Base-by-base conservation (phyloP, 2,888 invertebrate genomes). In the Syrphus vitripennis region DNA sequence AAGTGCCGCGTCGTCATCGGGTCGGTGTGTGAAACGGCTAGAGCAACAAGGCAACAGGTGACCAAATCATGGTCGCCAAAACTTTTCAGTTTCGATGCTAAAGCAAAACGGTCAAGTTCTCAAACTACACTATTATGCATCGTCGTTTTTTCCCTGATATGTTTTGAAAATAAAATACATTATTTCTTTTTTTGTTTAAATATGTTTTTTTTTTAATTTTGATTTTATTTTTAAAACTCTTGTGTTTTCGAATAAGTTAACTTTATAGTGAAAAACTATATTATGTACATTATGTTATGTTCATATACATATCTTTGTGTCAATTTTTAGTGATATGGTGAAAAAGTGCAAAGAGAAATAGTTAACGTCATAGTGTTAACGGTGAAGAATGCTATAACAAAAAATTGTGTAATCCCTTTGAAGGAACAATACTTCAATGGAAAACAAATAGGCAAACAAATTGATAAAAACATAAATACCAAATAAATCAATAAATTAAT, bases 41-140 rank as follows among this genome's bases (percentile, higher is more conserved):
- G 37, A 76, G 76, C 70, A 70, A 77, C 76, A 77, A 82, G 77
- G 78, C 75, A 79, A 79, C 83, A 87, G 83, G 87, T 87, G 87
- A 87, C 76, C 80, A 83, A 83, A 83, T 87, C 77, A 87, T 87
- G 78, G 83, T 75, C 74, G 87, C 40, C 61, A 79, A n/a, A 40
- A 87, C 81, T 87, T 87, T 88, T 89, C 78, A 89, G 89, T 89
- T 88, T 89, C 88, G 88, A 84, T 88, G 80, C 83, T 86, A 83
- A 87, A 88, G 88, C 88, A 88, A 88, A 89, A 84, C 89, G 88
- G 87, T 87, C 86, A 88, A 89, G 89, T 88, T 88, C 75, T 81
- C 21, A 34, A 59, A 59, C 12, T 31, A n/a, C 19, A 59, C 61
- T 14, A 26, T 67, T 67, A 57, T 69, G 19, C 26, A 21, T 72